phyloP scores from a whole-genome alignment of 2,113 vertebrate species.

The Esox niger region DNA sequence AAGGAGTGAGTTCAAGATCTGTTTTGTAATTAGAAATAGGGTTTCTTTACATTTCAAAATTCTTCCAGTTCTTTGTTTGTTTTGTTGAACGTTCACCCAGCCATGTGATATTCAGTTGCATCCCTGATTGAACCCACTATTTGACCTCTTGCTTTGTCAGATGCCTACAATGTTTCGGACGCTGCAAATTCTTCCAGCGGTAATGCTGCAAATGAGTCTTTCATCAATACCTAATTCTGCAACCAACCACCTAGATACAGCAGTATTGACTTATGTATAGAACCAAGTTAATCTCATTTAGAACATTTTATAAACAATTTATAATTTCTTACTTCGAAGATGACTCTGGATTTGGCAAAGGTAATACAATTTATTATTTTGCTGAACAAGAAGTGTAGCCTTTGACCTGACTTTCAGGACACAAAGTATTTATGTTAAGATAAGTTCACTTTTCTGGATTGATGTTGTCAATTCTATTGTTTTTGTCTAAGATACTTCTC shows the following conservation, averaged over 20 bases:
- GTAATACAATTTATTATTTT: neutral
- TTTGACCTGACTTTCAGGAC: no score
- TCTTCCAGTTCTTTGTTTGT: neutral
- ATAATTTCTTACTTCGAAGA: neutral
- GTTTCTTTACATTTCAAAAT: constrained; percentile 4
- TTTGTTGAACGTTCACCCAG: neutral
- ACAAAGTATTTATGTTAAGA: no score
- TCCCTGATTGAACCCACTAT: neutral
- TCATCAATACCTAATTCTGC: constrained; percentile 17
- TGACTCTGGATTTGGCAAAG: neutral
- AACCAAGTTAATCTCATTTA: neutral
- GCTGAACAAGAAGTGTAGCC: no score
- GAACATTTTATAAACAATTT: neutral
- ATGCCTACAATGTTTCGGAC: constrained; percentile 26
- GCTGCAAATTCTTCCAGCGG: neutral
- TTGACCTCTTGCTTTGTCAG: constrained; percentile 30
- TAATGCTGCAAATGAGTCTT: neutral
- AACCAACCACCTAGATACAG: neutral
- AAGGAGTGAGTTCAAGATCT: constrained; percentile 25
- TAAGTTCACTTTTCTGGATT: no score
- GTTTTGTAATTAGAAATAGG: neutral
- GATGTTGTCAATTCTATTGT: no score
- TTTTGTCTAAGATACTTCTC: no score
- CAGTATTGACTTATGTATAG: no score
- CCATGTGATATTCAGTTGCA: neutral